A percentile compares a stretch with the other conserved stretches of the same genome.
Evolutionary conservation across 1,140 invertebrate genomes (phyloP).

Genomic region (Camponotus vicinus): DNA sequence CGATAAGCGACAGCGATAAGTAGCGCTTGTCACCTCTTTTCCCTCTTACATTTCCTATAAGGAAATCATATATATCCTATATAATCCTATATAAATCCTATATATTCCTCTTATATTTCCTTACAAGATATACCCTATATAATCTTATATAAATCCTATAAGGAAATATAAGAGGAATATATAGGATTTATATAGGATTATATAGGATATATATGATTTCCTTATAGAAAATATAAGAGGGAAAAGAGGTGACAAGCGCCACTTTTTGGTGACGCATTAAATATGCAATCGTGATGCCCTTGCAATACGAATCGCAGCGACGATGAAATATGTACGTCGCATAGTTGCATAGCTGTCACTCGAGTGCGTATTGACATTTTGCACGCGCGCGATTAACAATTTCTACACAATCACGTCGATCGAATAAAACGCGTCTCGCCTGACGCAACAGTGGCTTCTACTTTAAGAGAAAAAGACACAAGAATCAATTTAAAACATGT

Average conservation of each 20-base stretch:
- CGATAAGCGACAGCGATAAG: neutral
- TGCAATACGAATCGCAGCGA: neutral
- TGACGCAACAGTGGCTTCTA: neutral
- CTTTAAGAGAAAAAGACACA: neutral
- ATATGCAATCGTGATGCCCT: neutral
- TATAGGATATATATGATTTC: too few species aligned
- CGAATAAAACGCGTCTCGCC: neutral
- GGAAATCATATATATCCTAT: too few species aligned
- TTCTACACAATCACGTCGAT: neutral
- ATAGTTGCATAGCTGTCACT: neutral
- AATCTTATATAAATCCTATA: too few species aligned
- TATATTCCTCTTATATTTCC: too few species aligned
- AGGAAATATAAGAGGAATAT: too few species aligned
- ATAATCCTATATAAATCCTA: too few species aligned
- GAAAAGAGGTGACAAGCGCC: neutral
- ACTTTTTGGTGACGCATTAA: too few species aligned
- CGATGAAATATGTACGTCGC: neutral
- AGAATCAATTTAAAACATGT: neutral
- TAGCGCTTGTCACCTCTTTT: neutral
- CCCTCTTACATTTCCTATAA: too few species aligned
- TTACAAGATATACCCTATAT: too few species aligned
- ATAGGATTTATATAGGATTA: too few species aligned
- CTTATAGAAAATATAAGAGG: too few species aligned
- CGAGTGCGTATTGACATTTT: neutral
- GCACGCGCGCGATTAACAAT: neutral